A percentile compares a stretch with the other conserved stretches of the same genome.
These are phyloP conservation scores for Triplophysa bombifrons DNA, from an alignment of 2,797 vertebrate species.

Conservation along the genomic window DNA sequence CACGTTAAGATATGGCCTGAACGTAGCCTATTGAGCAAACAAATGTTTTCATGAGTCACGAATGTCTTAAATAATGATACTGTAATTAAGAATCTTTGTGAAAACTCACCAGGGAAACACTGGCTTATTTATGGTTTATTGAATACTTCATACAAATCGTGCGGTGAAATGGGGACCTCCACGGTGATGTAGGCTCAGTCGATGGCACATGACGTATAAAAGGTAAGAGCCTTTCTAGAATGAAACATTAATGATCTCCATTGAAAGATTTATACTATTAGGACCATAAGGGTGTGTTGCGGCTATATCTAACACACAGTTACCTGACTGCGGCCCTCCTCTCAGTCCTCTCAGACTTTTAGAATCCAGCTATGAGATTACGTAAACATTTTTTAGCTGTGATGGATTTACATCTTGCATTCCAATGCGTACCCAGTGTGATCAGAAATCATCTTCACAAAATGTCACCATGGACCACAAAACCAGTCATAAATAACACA, in stretches of 20 bases:
- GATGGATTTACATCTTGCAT: background rate
- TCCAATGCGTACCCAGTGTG: background rate
- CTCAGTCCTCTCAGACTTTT: too few relatives aligned
- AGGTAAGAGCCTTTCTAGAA: constrained; percentile 3
- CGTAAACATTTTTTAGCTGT: too few relatives aligned
- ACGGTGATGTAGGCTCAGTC: constrained; percentile 1
- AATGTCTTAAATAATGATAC: background rate
- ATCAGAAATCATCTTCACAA: background rate
- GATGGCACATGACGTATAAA: constrained; percentile 27
- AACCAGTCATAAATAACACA: too few relatives aligned
- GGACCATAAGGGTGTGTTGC: constrained; percentile 5
- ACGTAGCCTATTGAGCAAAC: background rate
- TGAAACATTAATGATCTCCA: constrained; percentile 34
- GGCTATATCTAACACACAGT: background rate
- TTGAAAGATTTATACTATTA: constrained; percentile 48
- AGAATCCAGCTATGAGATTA: background rate
- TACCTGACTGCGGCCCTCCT: background rate
- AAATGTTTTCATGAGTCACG: background rate
- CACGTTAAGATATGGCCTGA: background rate
- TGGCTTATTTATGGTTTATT: constrained; percentile 8
- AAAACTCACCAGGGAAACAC: constrained; percentile 8
- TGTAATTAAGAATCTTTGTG: background rate
- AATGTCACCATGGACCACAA: too few relatives aligned
- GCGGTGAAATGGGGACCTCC: constrained; percentile 16
- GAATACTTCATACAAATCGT: background rate